Percentiles rank a stretch among this genome's conserved stretches.
Conservation (phyloP, 2,888 invertebrate species). For the Eustalomyia histrio region DNA sequence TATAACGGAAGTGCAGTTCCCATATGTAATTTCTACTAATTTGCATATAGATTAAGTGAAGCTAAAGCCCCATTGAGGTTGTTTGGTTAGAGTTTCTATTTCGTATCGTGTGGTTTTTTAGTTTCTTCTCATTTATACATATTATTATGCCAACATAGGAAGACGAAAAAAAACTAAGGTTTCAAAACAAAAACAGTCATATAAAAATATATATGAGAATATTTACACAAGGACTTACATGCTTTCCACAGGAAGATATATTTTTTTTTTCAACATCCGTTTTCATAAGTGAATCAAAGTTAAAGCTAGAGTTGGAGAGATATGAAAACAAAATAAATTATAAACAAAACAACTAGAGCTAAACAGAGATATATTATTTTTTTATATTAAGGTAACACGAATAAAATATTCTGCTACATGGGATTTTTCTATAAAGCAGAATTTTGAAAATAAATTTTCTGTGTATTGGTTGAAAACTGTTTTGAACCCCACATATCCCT, state of each 20-base stretch:
- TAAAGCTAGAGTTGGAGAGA: slow-evolving; percentile 14
- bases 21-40: slow-evolving; percentile 69
- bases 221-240: slow-evolving; percentile 27
- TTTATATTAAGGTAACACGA: slow-evolving; percentile 4
- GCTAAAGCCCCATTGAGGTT: slow-evolving; percentile 64
- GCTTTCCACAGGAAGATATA: slow-evolving; percentile 36
- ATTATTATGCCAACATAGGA: slow-evolving; percentile 36
- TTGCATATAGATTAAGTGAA: slow-evolving; percentile 69
- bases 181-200: slow-evolving; percentile 26
- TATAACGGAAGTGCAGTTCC: slow-evolving; percentile 66
- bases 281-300: slow-evolving; percentile 45
- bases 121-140: slow-evolving; percentile 19
- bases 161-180: slow-evolving; percentile 20
- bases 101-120: background rate
- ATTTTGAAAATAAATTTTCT: too few species aligned
- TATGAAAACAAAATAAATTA: slow-evolving; percentile 1
- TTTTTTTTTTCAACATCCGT: slow-evolving; percentile 35
- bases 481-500: too few species aligned
- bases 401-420: background rate
- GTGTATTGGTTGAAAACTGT: too few species aligned
- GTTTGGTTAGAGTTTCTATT: slow-evolving; percentile 48
- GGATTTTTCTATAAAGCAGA: too few species aligned
- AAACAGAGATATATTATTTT: background rate
- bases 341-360: background rate
- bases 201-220: slow-evolving; percentile 1